These are phyloP conservation scores for Choristoneura rosaceana DNA, from an alignment of 2,888 invertebrate species.

Conservation along the genomic window DNA sequence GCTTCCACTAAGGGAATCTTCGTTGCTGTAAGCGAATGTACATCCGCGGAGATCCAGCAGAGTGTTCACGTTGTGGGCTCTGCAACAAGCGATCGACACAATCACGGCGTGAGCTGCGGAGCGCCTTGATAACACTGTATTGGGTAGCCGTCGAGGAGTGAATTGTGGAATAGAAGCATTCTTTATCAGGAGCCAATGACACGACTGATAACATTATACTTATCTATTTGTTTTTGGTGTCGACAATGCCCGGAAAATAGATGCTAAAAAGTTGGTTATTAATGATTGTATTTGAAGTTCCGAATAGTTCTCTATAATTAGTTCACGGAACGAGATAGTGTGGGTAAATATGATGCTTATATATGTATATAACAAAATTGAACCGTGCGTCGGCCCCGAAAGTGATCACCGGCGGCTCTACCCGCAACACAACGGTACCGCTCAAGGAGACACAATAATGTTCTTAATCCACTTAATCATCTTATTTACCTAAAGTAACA, in stretches of 20 bases:
- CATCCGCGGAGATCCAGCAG: slow-evolving; percentile 85
- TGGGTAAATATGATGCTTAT: too few species aligned
- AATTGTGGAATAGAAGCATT: slow-evolving; percentile 69
- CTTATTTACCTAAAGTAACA: neutral
- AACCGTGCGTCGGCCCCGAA: neutral
- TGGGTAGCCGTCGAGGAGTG: slow-evolving; percentile 55
- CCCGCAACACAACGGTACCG: slow-evolving; percentile 13
- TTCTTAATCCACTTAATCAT: neutral
- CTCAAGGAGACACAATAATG: slow-evolving; percentile 4
- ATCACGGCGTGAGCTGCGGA: slow-evolving; percentile 30
- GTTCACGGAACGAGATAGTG: too few species aligned
- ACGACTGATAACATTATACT: slow-evolving; percentile 75
- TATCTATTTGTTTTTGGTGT: slow-evolving; percentile 68
- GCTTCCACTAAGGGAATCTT: slow-evolving; percentile 84
- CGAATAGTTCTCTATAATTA: neutral
- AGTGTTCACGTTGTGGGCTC: slow-evolving; percentile 84
- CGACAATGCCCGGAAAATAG: slow-evolving; percentile 41
- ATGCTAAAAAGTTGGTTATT: slow-evolving; percentile 13
- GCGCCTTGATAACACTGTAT: slow-evolving; percentile 57
- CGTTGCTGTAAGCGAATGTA: slow-evolving; percentile 83
- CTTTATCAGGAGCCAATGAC: slow-evolving; percentile 76
- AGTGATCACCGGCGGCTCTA: slow-evolving; percentile 7
- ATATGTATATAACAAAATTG: too few species aligned
- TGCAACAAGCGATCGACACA: slow-evolving; percentile 54
- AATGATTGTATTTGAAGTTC: slow-evolving; percentile 5